These are phyloP conservation scores for Thysanoteuthis rhombus DNA, from an alignment of 2,888 invertebrate genomes.

Conservation along the genomic window DNA sequence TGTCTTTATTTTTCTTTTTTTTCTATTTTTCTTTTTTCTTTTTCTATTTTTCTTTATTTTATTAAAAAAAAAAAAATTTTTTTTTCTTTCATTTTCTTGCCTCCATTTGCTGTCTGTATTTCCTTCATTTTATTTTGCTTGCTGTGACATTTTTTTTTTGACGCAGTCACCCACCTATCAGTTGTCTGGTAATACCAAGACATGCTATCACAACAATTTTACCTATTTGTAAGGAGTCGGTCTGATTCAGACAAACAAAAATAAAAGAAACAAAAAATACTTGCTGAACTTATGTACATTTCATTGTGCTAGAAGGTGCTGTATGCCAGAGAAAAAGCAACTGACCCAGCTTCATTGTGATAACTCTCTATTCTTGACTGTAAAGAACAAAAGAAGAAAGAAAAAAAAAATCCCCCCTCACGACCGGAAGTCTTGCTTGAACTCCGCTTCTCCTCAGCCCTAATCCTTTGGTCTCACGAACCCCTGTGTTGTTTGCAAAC, in stretches of 20 bases:
- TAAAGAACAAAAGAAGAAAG: background rate
- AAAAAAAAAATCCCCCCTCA: background rate
- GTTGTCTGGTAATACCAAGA: conserved; percentile 21
- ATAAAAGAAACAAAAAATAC: conserved; percentile 13
- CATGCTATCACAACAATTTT: conserved; percentile 18
- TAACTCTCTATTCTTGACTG: conserved; percentile 16
- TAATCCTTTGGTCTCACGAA: conserved; percentile 33
- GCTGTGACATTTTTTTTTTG: conserved; percentile 31
- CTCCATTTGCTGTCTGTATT: conserved; percentile 25
- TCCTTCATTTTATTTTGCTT: conserved; percentile 31
- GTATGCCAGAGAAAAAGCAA: conserved; percentile 24
- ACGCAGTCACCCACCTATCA: conserved; percentile 29
- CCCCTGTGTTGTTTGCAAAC: conserved; percentile 34
- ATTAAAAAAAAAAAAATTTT: background rate
- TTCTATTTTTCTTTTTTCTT: background rate
- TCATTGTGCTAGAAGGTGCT: conserved; percentile 13
- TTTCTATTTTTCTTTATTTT: conserved; percentile 12
- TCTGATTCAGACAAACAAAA: conserved; percentile 30
- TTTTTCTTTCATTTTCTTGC: background rate
- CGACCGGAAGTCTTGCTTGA: conserved; percentile 28
- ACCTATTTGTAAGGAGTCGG: conserved; percentile 29
- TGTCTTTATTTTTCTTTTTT: background rate
- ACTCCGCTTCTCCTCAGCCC: conserved; percentile 26
- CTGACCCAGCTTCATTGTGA: conserved; percentile 32
- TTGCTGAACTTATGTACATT: background rate